Evolutionary conservation across 2,888 invertebrate species (phyloP).

Genomic region (Ctena decussata): DNA sequence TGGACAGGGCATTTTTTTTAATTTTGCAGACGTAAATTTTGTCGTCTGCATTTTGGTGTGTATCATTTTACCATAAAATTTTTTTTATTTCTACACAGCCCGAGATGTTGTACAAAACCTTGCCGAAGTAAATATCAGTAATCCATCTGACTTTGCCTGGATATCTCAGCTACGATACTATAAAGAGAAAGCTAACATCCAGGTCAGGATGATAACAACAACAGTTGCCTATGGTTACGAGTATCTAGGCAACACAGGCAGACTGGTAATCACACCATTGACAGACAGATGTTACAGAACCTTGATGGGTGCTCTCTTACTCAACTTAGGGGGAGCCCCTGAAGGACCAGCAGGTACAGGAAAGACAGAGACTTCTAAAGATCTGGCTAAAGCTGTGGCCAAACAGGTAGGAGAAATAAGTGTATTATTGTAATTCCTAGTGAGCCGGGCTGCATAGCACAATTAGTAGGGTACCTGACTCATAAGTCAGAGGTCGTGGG

Average conservation of each 20-base stretch:
- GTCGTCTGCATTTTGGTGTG: background rate
- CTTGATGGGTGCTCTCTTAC: constrained; percentile 86
- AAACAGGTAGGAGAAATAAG: constrained; percentile 81
- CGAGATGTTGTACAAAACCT: constrained; percentile 86
- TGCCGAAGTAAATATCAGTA: constrained; percentile 70
- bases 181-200: constrained; percentile 84
- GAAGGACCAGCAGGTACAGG: constrained; percentile 87
- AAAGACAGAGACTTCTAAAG: constrained; percentile 87
- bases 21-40: no score
- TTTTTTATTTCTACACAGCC: constrained; percentile 72
- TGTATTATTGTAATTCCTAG: no score
- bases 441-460: no score
- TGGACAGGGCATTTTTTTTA: no score
- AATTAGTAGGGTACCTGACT: no score
- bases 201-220: constrained; percentile 86
- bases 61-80: background rate
- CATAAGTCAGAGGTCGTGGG: no score
- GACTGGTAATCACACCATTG: constrained; percentile 87
- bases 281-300: constrained; percentile 87
- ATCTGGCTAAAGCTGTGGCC: constrained; percentile 86
- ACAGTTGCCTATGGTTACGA: constrained; percentile 86
- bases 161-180: constrained; percentile 86
- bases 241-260: constrained; percentile 86
- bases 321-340: constrained; percentile 86
- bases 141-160: constrained; percentile 85